A percentile compares a stretch with the other conserved stretches of the same genome.
phyloP scores from a whole-genome alignment of 2,797 vertebrate genomes.

The Artibeus lituratus region DNA sequence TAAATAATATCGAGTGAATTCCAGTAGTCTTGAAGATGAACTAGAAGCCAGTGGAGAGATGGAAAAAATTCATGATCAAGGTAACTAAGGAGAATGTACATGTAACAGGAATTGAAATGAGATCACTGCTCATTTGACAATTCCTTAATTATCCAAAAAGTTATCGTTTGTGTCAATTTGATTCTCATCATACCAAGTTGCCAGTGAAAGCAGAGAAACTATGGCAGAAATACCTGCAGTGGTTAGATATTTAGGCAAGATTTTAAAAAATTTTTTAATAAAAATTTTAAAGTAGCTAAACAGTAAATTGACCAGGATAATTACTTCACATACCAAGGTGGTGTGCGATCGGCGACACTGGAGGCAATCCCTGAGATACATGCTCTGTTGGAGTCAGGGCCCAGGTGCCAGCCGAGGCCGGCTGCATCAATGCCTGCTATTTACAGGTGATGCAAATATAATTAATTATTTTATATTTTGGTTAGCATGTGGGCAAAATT shows the following conservation, averaged over 20 bases:
- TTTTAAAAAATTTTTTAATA: neutral
- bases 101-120: neutral
- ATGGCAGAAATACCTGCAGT: neutral
- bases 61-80: neutral
- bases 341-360: neutral
- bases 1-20: slow-evolving; percentile 15
- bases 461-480: neutral
- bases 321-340: neutral
- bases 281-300: neutral
- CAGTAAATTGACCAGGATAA: neutral
- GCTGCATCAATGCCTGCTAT: neutral
- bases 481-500: neutral
- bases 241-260: neutral
- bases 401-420: neutral
- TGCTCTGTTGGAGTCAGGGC: fast-evolving
- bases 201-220: neutral
- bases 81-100: neutral
- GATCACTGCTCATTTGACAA: neutral
- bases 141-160: neutral
- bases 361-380: neutral
- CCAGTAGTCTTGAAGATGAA: neutral
- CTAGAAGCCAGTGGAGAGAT: neutral
- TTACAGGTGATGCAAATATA: neutral
- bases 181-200: neutral
- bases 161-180: neutral